Percentiles rank a stretch among this genome's conserved stretches.
Evolutionary conservation across 1,140 invertebrate species (phyloP).

Genomic region (Heterodera schachtii): DNA sequence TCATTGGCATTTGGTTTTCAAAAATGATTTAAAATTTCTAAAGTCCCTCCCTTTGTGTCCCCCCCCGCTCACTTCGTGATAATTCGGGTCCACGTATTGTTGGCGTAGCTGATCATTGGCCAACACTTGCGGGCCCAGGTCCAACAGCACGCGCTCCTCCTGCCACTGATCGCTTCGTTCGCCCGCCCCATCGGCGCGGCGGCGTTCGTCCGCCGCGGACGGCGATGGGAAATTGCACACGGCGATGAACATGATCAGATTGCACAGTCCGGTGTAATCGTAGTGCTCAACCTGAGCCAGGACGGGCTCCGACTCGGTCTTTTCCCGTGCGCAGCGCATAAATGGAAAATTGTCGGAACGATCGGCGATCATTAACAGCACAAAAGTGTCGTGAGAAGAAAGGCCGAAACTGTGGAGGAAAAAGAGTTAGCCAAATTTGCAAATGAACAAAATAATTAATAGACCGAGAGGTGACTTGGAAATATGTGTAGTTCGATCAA

Average conservation of each 20-base stretch:
- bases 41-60: too few species aligned
- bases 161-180: too few species aligned
- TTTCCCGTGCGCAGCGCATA: background rate
- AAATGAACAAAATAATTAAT: too few species aligned
- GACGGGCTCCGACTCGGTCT: background rate
- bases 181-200: too few species aligned
- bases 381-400: background rate
- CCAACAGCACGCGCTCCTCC: background rate
- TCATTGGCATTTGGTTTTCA: too few species aligned
- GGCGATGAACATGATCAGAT: background rate
- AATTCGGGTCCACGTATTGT: background rate
- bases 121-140: slow-evolving; percentile 1
- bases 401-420: background rate
- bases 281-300: background rate
- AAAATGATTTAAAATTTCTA: too few species aligned
- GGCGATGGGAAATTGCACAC: background rate
- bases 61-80: background rate
- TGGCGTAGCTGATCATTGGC: background rate
- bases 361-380: background rate
- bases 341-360: slow-evolving; percentile 3
- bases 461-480: too few species aligned
- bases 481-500: too few species aligned
- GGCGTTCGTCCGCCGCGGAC: too few species aligned
- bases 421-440: too few species aligned
- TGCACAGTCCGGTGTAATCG: slow-evolving; percentile 6